Evolutionary conservation across 53 echinoderm and acorn worm species (phyloP), one percentile per base, ranked within the genome.

Genomic region (Temnopleurus reevesii): DNA sequence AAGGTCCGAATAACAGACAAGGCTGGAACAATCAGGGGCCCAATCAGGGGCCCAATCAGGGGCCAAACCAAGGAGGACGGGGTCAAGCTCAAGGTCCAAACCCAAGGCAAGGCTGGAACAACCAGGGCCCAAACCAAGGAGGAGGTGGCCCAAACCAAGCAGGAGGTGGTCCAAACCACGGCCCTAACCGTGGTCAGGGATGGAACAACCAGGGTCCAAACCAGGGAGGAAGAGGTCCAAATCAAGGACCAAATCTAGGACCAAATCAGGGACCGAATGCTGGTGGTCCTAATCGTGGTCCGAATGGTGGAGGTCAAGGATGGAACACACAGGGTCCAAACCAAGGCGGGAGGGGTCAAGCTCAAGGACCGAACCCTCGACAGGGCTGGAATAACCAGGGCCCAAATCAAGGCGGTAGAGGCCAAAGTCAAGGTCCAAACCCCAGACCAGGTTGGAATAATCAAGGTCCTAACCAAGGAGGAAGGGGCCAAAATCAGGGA

Each of bases 181-280:
- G 77, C 31, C 77, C 77, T 6, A 77, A 77, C 13, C 19, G 60
- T 59, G 60, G 60, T 6, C 21, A 17, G 23, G 23, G 15, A 5
- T 59, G 60, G 60, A 59, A 59, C 60, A 59, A 59, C 33, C 77
- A 77, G 24, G 77, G 77, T 5, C 41, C 77, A 45, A 77, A 77
- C 23, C 30, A 31, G 18, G 45, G 45, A 43, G 77, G 64, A 34
- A 9, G 6, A 13, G 64, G 64, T 13, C 30, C 28, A 31, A 64
- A n/a, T 8, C 71, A 71, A 33, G 71, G 71, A 0, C 21, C 60
- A 0, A 59, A 59, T 21, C 60, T 17, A 0, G 27, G 60, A 12
- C 71, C 71, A 12, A 71, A 71, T 71, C 30, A 31, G 34, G 71
- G 71, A 1, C 49, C 49, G 15, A 49, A 49, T 49, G 34, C n/a